Evolutionary conservation across 2,797 vertebrate genomes (phyloP).

Genomic region (Microchirus variegatus): DNA sequence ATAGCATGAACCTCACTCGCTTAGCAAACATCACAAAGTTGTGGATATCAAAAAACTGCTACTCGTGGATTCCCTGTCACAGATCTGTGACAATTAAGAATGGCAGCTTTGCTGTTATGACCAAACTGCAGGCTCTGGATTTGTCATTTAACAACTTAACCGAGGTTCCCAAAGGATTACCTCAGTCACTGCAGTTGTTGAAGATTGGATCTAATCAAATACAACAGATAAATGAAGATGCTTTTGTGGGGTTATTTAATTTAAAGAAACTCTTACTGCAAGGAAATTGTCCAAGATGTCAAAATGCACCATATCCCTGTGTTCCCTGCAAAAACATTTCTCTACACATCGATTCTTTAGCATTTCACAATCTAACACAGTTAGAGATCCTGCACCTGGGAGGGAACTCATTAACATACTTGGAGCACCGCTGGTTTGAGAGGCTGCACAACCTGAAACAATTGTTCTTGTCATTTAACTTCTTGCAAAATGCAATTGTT

Average conservation of each 20-base stretch:
- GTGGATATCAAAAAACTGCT: slow-evolving; percentile 89
- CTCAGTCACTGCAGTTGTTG: slow-evolving; percentile 77
- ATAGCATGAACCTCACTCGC: slow-evolving; percentile 68
- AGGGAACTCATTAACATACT: slow-evolving; percentile 85
- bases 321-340: slow-evolving; percentile 80
- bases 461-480: slow-evolving; percentile 88
- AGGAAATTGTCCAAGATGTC: slow-evolving; percentile 95
- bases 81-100: slow-evolving; percentile 68
- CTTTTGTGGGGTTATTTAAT: slow-evolving; percentile 81
- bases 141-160: slow-evolving; percentile 90
- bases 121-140: slow-evolving; percentile 77
- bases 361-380: slow-evolving; percentile 81
- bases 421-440: slow-evolving; percentile 86
- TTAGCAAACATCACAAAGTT: slow-evolving; percentile 81
- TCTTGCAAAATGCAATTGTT: slow-evolving; percentile 78
- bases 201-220: slow-evolving; percentile 85
- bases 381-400: slow-evolving; percentile 82
- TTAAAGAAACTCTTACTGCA: slow-evolving; percentile 85
- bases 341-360: slow-evolving; percentile 80
- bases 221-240: slow-evolving; percentile 73
- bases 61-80: slow-evolving; percentile 85
- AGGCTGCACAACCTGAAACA: slow-evolving; percentile 74
- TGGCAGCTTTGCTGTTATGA: slow-evolving; percentile 78
- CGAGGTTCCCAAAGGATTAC: slow-evolving; percentile 81
- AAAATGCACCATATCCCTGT: slow-evolving; percentile 88